Evolutionary conservation across 2,113 vertebrate species (phyloP).

Genomic region (Rhagologus leucostigma): DNA sequence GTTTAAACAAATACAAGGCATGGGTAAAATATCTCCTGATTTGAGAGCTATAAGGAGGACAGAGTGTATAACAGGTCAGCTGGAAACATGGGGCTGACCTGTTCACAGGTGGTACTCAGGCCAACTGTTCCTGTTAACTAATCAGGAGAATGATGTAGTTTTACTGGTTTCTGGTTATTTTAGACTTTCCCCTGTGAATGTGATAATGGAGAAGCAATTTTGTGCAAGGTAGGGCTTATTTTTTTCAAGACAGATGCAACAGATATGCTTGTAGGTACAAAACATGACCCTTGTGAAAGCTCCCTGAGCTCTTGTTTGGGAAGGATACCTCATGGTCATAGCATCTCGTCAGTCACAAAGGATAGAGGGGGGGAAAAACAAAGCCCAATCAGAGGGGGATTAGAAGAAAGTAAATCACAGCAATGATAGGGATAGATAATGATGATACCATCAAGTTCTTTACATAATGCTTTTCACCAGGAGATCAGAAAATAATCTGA

Average conservation of each 20-base stretch:
- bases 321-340: neutral
- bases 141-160: neutral
- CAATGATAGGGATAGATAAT: neutral
- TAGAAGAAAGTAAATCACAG: neutral
- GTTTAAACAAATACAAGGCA: slow-evolving; percentile 10
- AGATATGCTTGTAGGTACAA: neutral
- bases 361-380: neutral
- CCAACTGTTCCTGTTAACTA: neutral
- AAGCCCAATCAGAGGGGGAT: neutral
- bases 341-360: neutral
- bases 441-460: neutral
- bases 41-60: neutral
- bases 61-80: neutral
- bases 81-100: neutral
- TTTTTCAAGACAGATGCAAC: neutral
- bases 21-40: neutral
- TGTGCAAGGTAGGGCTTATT: neutral
- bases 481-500: neutral
- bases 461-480: neutral
- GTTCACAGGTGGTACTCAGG: neutral
- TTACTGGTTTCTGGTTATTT: neutral
- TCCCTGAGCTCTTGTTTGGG: neutral
- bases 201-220: neutral
- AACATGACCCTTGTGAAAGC: neutral
- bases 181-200: neutral